Base-by-base conservation (phyloP, 64 coral and sea anemone species). In the Montipora cactus region DNA sequence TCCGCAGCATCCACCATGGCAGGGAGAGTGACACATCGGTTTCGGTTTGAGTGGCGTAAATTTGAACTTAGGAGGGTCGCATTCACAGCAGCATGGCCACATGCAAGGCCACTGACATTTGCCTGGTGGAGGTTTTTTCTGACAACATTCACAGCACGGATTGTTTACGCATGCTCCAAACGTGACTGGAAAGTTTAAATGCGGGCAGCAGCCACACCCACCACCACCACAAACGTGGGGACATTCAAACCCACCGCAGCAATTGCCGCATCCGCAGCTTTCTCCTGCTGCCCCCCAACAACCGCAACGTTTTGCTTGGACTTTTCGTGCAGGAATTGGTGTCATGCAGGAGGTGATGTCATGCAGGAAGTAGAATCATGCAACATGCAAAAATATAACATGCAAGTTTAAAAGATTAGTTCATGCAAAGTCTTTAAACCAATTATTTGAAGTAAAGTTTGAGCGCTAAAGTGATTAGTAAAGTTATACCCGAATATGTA, bases 141-240 rank as follows among this genome's bases (percentile, higher is more conserved):
- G 77, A 20, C 92, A 93, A 20, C 92, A 93, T 52, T 93, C 92
- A 25, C 92, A 93, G 62, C 92, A 93, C 58, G 92, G 92, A 81
- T 93, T 93, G 76, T 93, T 93, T 4, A 93, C 92, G 49, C 92
- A 93, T 87, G 92, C 92, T 49, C 92, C 92, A 51, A 93, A 93
- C 19, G 83, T 93, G 48, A 87, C 83, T 13, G 92, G 92, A 75
- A 93, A 93, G 92, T 87, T 93, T 1, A 93, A 75, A 1, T 87
- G 58, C 8, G 92, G 92, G 75, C 92, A 93, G 49, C 92, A 93
- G 8, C 92, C 84, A 66, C 92, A 88, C 25, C 92, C 92, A 18
- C 75, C 87, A 76, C 84, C 46, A 46, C 92, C 92, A 59, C 92
- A 93, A 49, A 1, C 22, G 4, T 93, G 83, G 23, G 92, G 83